Evolutionary conservation across 2,113 vertebrate species (phyloP), one percentile per base, ranked within the genome.

Genomic region (Brevimyrus niger): DNA sequence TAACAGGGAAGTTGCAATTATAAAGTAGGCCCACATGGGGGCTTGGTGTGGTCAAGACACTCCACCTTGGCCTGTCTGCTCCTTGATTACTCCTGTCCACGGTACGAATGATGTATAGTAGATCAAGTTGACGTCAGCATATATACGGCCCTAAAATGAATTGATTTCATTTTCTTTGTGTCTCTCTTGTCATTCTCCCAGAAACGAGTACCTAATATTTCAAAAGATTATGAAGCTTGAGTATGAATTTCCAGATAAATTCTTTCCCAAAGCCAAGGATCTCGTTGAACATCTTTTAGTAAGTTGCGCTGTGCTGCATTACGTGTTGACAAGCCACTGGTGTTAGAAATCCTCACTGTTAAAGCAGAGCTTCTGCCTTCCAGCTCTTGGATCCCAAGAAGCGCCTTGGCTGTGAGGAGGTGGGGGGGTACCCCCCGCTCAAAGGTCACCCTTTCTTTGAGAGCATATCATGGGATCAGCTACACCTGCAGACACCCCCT

Each of bases 161-260:
- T 17, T 42, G 23, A n/a, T 42, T 69, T 88, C 21, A 88, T 50
- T 19, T 65, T 89, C 27, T 48, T 11, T 90, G 89, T 65, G 90
- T 91, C 58, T 93, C 92, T 94, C 91, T 90, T 84, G 38, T 84
- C 35, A 23, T 44, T 84, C 44, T 46, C 0, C 44, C 38, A 99
- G 98, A 95, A 99, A 99, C 85, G 98, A 99, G 46, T 99, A 99
- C 95, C 96, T 99, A 93, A 99, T 99, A 97, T 99, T 99, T 95
- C 98, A 99, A 96, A 99, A 99, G 96, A 99, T 99, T 94, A 99
- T 99, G 96, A 99, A 99, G 90, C 94, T 99, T 96, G 98, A 99
- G 91, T 99, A 99, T 93, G 98, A 99, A 92, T 99, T 99, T 90
- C 98, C 98, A 90, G 98, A 99, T 94, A 99, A 99, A 95, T 99